Evolutionary conservation across 35 echinoderm and acorn worm species (phyloP).

Genomic region (Heliocidaris tuberculata): DNA sequence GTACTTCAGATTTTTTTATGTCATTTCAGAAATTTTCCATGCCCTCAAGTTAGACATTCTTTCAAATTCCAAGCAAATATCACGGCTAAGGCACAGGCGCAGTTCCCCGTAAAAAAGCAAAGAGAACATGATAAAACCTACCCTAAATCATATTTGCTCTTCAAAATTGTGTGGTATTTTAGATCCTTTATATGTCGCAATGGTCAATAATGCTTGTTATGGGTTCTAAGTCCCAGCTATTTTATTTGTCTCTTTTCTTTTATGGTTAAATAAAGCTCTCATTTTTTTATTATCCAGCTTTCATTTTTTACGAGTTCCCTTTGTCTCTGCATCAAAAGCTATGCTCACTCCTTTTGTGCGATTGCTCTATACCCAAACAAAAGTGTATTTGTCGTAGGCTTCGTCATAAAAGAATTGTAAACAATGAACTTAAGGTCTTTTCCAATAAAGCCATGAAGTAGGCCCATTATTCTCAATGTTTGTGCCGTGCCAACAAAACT

Average conservation of each 20-base stretch:
- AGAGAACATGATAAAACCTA: conserved; percentile 5
- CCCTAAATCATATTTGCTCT: neutral
- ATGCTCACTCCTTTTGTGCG: neutral
- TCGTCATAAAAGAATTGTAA: neutral
- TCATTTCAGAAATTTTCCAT: neutral
- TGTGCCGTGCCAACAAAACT: neutral
- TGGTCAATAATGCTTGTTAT: neutral
- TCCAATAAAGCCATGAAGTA: neutral
- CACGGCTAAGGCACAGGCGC: neutral
- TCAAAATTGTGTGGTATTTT: neutral
- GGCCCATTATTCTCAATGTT: neutral
- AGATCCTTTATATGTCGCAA: neutral
- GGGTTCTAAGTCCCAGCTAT: neutral
- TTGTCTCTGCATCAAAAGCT: neutral
- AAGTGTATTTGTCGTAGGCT: neutral
- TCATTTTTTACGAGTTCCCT: neutral
- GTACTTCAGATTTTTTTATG: neutral
- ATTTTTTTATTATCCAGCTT: conserved; percentile 2
- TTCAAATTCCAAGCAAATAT: neutral
- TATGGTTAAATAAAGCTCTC: neutral
- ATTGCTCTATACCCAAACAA: neutral
- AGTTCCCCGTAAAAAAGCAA: neutral
- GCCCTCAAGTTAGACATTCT: neutral
- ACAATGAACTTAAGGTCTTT: conserved; percentile 15
- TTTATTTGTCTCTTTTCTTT: conserved; percentile 7